Conservation (phyloP, 92 coral and sea anemone species). For the Porites lobata region DNA sequence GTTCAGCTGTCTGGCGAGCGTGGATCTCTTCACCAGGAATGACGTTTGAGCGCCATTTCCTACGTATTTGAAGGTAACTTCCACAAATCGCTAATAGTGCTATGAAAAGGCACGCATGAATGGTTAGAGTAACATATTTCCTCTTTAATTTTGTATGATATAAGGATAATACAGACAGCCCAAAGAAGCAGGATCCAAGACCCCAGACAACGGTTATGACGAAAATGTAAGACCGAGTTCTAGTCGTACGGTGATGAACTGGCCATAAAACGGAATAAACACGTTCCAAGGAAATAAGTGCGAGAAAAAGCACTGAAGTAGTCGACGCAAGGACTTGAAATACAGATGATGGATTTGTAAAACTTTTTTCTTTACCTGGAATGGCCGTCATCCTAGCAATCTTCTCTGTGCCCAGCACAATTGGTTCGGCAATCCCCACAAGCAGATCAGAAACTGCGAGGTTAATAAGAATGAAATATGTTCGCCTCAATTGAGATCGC, state of each 20-base stretch:
- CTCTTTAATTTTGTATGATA: not conserved
- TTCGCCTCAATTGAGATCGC: not conserved
- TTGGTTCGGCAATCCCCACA: slow-evolving; percentile 11
- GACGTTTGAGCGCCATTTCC: not conserved
- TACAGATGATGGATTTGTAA: not conserved
- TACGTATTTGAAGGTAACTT: not conserved
- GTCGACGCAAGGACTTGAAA: not conserved
- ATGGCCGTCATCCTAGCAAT: not conserved
- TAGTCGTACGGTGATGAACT: not conserved
- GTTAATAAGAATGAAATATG: slow-evolving; percentile 1
- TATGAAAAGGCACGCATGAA: not conserved
- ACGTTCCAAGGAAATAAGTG: slow-evolving; percentile 5
- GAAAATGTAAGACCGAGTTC: not conserved
- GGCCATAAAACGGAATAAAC: slow-evolving; percentile 8
- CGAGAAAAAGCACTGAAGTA: not conserved
- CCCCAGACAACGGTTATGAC: not conserved
- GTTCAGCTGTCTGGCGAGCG: not conserved
- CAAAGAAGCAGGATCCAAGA: not conserved
- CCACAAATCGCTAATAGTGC: not conserved
- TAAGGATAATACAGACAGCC: not conserved
- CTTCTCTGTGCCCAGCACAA: not conserved
- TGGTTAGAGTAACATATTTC: not conserved
- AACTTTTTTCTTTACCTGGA: not conserved
- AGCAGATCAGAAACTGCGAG: slow-evolving; percentile 22
- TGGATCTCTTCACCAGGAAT: not conserved